A percentile compares a stretch with the other conserved stretches of the same genome.
Conservation (phyloP, 2,113 vertebrate genomes). For the Axis porcinus region DNA sequence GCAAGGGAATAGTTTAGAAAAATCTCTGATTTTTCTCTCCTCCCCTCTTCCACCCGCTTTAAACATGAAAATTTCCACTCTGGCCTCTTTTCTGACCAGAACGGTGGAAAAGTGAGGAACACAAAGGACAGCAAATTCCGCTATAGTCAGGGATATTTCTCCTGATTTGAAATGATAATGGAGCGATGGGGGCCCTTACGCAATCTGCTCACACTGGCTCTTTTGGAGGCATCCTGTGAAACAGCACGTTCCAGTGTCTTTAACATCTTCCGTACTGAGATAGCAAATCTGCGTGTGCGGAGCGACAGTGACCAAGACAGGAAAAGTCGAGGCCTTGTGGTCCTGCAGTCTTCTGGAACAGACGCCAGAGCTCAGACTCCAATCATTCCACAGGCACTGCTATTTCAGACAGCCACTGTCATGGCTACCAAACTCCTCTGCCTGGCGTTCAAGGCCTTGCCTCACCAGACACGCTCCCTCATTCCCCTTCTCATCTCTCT, state of each 20-base stretch:
- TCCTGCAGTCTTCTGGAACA: background rate
- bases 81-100: background rate
- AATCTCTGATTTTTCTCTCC: background rate
- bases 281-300: background rate
- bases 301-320: conserved; percentile 2
- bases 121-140: background rate
- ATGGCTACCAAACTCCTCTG: background rate
- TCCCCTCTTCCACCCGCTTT: background rate
- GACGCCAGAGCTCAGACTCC: background rate
- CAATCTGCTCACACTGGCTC: background rate
- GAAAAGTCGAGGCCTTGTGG: conserved; percentile 33
- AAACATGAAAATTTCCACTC: background rate
- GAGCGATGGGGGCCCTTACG: background rate
- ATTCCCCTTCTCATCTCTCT: background rate
- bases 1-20: background rate
- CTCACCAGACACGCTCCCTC: background rate
- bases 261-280: conserved; percentile 46
- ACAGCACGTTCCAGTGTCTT: background rate
- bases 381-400: accelerated
- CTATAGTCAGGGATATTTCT: background rate
- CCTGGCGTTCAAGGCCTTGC: background rate
- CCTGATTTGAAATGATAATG: background rate
- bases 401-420: background rate
- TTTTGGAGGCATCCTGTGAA: background rate
- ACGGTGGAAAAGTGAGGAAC: background rate